Percentiles rank a stretch among this genome's conserved stretches.
These are phyloP conservation scores for Jaculus jaculus DNA, from an alignment of 2,113 vertebrate species.

Conservation along the genomic window DNA sequence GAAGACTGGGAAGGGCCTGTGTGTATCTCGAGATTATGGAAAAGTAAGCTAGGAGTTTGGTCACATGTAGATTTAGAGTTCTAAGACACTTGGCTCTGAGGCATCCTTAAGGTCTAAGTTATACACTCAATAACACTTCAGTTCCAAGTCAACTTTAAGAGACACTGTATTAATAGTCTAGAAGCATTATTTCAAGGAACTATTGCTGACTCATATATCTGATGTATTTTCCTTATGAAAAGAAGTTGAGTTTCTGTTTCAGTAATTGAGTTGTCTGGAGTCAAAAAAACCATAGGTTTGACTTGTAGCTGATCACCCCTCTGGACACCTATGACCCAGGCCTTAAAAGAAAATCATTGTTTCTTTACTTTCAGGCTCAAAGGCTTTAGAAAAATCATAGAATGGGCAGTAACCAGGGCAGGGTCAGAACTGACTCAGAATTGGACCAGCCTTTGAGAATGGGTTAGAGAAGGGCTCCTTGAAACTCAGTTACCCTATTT, in stretches of 20 bases:
- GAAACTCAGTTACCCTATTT: not conserved
- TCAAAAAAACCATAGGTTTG: not conserved
- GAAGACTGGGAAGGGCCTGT: not conserved
- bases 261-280: not conserved
- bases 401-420: not conserved
- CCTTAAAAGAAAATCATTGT: not conserved
- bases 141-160: slow-evolving; percentile 23
- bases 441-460: not conserved
- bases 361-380: slow-evolving; percentile 4
- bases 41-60: not conserved
- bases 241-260: slow-evolving; percentile 17
- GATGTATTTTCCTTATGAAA: slow-evolving; percentile 11
- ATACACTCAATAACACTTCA: not conserved
- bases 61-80: slow-evolving; percentile 19
- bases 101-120: not conserved
- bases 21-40: not conserved
- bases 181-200: not conserved
- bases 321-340: not conserved
- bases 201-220: not conserved
- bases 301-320: not conserved
- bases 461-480: not conserved
- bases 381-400: not conserved
- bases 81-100: not conserved
- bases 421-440: no score
- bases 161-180: not conserved